Percentiles rank a stretch among this genome's conserved stretches.
phyloP scores from a whole-genome alignment of 2,888 invertebrate genomes.

The Drosophila kanekoi region DNA sequence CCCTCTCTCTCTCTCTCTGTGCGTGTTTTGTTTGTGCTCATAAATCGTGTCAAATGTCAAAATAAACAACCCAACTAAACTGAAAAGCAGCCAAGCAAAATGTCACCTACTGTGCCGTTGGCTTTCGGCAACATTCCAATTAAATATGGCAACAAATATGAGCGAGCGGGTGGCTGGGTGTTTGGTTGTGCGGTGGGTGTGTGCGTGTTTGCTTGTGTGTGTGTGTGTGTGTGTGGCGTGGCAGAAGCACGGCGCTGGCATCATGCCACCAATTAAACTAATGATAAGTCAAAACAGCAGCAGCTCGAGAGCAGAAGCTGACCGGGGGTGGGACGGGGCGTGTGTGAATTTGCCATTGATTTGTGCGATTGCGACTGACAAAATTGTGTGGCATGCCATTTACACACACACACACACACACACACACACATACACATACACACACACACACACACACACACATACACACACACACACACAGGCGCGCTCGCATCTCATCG shows the following conservation, averaged over 20 bases:
- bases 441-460: no score
- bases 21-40: conserved; percentile 50
- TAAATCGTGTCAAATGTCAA: conserved; percentile 80
- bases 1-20: not conserved
- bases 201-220: no score
- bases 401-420: conserved; percentile 15
- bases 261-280: conserved; percentile 84
- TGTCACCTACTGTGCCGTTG: conserved; percentile 67
- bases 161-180: not conserved
- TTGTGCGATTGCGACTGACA: conserved; percentile 33
- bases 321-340: not conserved
- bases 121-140: conserved; percentile 68
- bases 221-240: not conserved
- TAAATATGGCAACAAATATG: conserved; percentile 59
- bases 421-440: not conserved
- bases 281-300: conserved; percentile 80
- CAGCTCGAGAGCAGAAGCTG: not conserved
- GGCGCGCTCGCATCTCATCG: conserved; percentile 31
- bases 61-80: conserved; percentile 60
- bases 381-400: conserved; percentile 32
- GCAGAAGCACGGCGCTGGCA: conserved; percentile 47
- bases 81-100: conserved; percentile 10
- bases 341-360: conserved; percentile 27
- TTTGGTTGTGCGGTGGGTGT: not conserved
- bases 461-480: conserved; percentile 5